A percentile compares a stretch with the other conserved stretches of the same genome.
Conservation (phyloP, 2,888 invertebrate genomes). For the Notocelia uddmanniana region DNA sequence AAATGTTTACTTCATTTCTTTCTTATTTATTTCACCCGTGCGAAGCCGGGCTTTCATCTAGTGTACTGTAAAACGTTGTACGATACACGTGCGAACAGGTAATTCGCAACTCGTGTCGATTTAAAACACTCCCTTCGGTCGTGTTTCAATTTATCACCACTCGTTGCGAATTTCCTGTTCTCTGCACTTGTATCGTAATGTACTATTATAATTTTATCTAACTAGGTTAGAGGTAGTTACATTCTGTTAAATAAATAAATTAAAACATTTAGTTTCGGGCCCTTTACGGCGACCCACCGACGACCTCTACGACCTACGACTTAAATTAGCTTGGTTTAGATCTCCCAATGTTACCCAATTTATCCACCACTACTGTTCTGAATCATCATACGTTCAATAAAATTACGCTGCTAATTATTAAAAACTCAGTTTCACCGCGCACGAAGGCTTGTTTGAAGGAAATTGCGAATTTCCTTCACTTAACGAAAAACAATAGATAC, state of each 20-base stretch:
- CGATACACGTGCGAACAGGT: too few species aligned
- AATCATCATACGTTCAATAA: conserved; percentile 18
- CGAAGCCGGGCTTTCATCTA: too few species aligned
- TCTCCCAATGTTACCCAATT: neutral
- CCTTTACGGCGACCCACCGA: neutral
- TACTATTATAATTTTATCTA: too few species aligned
- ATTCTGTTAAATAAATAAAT: neutral
- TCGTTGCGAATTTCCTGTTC: too few species aligned
- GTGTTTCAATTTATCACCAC: too few species aligned
- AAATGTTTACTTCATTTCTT: too few species aligned
- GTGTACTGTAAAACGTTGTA: too few species aligned
- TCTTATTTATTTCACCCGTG: too few species aligned
- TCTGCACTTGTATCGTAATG: too few species aligned
- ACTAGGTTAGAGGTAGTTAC: too few species aligned
- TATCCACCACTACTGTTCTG: neutral
- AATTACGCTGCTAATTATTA: conserved; percentile 15
- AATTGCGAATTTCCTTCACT: conserved; percentile 59
- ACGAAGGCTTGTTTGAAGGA: conserved; percentile 59
- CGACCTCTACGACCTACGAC: neutral
- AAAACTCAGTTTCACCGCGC: conserved; percentile 37
- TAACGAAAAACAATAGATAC: conserved; percentile 46
- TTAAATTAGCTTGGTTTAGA: neutral
- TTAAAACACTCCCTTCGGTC: too few species aligned
- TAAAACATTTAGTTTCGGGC: neutral
- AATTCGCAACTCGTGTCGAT: too few species aligned